Conservation (phyloP, 2,797 vertebrate species). For the Leptatherina wallacei region DNA sequence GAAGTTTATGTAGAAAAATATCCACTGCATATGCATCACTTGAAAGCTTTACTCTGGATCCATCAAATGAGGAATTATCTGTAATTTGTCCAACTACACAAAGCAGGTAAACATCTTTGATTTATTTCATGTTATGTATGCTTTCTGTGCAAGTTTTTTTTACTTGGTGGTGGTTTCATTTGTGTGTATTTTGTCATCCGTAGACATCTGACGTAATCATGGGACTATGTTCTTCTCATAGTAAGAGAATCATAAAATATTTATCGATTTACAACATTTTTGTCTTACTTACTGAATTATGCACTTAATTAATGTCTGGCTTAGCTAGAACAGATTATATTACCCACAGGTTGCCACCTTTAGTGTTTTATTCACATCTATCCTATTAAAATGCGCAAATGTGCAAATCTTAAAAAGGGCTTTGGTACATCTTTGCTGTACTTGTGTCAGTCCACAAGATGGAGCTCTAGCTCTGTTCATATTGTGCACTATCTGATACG, state of each 20-base stretch:
- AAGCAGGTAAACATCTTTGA: slow-evolving; percentile 63
- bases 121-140: slow-evolving; percentile 50
- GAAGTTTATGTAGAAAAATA: slow-evolving; percentile 72
- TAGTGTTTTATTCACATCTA: not conserved
- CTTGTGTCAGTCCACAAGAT: slow-evolving; percentile 78
- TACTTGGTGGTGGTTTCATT: slow-evolving; percentile 25
- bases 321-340: slow-evolving; percentile 5
- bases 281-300: slow-evolving; percentile 13
- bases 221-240: slow-evolving; percentile 19
- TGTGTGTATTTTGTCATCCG: slow-evolving; percentile 18
- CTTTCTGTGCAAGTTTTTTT: slow-evolving; percentile 22
- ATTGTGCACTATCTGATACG: slow-evolving; percentile 9
- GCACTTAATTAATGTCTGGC: slow-evolving; percentile 2
- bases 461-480: slow-evolving; percentile 83
- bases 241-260: slow-evolving; percentile 33
- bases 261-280: slow-evolving; percentile 33
- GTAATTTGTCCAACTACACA: slow-evolving; percentile 62
- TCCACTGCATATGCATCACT: slow-evolving; percentile 61
- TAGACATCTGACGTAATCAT: slow-evolving; percentile 22
- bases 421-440: not conserved
- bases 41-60: slow-evolving; percentile 64
- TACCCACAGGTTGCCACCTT: slow-evolving; percentile 17
- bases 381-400: slow-evolving; percentile 18
- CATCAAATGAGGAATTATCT: slow-evolving; percentile 77
- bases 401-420: not conserved